A percentile compares a stretch with the other conserved stretches of the same genome.
Evolutionary conservation across 2,888 invertebrate genomes (phyloP).

Genomic region (Hypsopygia costalis): DNA sequence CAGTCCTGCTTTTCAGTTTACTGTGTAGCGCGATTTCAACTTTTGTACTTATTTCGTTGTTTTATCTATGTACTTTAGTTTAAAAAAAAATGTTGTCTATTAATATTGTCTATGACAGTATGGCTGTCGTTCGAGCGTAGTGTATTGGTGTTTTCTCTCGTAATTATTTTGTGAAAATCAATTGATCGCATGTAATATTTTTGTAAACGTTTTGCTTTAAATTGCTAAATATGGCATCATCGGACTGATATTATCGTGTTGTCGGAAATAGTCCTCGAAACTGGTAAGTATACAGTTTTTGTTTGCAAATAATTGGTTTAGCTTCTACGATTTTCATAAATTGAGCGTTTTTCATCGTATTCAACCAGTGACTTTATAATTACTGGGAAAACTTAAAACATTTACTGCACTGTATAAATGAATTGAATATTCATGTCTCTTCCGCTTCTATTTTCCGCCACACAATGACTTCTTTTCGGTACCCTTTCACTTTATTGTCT

Average conservation of each 20-base stretch:
- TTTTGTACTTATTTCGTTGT: no score
- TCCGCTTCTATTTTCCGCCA: conserved; percentile 21
- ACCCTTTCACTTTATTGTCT: conserved; percentile 78
- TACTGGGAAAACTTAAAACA: no score
- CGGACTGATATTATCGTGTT: conserved; percentile 48
- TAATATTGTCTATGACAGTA: conserved; percentile 49
- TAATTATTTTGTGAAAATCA: conserved; percentile 44
- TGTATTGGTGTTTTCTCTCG: conserved; percentile 45
- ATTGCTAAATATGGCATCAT: conserved; percentile 52
- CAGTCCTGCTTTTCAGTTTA: no score
- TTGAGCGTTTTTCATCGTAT: no score
- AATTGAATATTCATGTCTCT: conserved; percentile 1
- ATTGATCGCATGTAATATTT: conserved; percentile 43
- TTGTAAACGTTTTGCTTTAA: conserved; percentile 28
- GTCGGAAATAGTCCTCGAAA: conserved; percentile 46
- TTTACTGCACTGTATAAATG: background rate
- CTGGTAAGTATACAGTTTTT: conserved; percentile 43
- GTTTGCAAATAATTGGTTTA: conserved; percentile 9
- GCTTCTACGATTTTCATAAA: conserved; percentile 2
- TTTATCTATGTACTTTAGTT: no score
- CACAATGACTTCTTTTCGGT: conserved; percentile 44
- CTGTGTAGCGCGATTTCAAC: no score
- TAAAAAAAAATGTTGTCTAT: no score
- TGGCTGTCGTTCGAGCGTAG: conserved; percentile 66
- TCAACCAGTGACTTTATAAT: no score